A percentile compares a stretch with the other conserved stretches of the same genome.
Evolutionary conservation across 2,113 vertebrate genomes (phyloP).

Genomic region (Mola mola): DNA sequence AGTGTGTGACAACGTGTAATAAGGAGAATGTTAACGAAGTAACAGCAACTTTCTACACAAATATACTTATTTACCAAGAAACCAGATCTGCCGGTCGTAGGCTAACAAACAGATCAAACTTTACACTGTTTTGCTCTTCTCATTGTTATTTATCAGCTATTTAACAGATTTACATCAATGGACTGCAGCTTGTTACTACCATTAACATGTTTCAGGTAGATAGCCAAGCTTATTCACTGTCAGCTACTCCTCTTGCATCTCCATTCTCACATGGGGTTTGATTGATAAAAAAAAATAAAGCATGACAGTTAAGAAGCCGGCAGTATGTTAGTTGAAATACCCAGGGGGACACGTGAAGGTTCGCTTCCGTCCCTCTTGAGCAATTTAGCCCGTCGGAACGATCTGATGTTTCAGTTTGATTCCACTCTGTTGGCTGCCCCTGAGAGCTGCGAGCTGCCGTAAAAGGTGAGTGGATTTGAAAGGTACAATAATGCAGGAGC

Average conservation of each 20-base stretch:
- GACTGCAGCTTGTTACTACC: constrained; percentile 17
- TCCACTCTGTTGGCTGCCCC: constrained; percentile 35
- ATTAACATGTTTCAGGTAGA: constrained; percentile 36
- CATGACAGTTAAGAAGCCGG: constrained; percentile 4
- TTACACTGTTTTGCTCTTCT: too few relatives aligned
- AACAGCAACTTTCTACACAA: too few relatives aligned
- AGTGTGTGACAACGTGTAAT: too few relatives aligned
- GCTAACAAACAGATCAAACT: too few relatives aligned
- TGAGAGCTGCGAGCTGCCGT: constrained; percentile 41
- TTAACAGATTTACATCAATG: too few relatives aligned
- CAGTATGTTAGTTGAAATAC: constrained; percentile 25
- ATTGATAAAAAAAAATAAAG: constrained; percentile 11
- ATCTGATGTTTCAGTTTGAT: constrained; percentile 35
- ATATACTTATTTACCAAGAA: too few relatives aligned
- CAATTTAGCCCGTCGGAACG: constrained; percentile 41
- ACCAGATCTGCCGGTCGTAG: too few relatives aligned
- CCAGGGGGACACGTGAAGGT: constrained; percentile 10
- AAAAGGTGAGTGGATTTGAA: constrained; percentile 47
- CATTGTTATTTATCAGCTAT: too few relatives aligned
- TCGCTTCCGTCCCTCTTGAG: constrained; percentile 3
- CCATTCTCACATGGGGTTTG: too few relatives aligned
- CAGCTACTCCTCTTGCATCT: constrained; percentile 1
- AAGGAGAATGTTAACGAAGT: too few relatives aligned
- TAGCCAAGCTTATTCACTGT: constrained; percentile 26
- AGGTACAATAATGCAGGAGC: constrained; percentile 38